Evolutionary conservation across 2,888 invertebrate species (phyloP).

Genomic region (Zeuzera pyrina): DNA sequence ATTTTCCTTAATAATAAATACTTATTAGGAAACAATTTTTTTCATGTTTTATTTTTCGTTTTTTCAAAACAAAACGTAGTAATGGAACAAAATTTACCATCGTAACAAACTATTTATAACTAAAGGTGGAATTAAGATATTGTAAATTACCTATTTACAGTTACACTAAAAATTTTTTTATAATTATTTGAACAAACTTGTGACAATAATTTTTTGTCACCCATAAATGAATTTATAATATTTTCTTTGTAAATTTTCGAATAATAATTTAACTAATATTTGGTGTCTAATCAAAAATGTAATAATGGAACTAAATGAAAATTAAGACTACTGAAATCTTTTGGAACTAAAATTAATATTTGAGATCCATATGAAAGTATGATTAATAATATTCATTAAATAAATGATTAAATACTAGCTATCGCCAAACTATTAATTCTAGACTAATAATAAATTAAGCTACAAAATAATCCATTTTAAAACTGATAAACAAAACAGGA

Average conservation of each 20-base stretch:
- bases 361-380: constrained; percentile 55
- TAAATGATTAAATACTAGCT: constrained; percentile 13
- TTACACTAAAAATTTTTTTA: constrained; percentile 25
- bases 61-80: constrained; percentile 41
- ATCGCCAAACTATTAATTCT: constrained; percentile 22
- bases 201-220: neutral
- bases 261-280: constrained; percentile 59
- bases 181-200: no score
- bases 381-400: constrained; percentile 25
- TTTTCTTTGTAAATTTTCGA: constrained; percentile 17
- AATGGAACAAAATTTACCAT: constrained; percentile 5
- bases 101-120: constrained; percentile 8
- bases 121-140: constrained; percentile 9
- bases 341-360: constrained; percentile 63
- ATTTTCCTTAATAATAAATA: constrained; percentile 31
- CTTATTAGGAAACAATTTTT: constrained; percentile 26
- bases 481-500: constrained; percentile 60
- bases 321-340: constrained; percentile 61
- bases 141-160: constrained; percentile 30
- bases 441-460: constrained; percentile 62
- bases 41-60: constrained; percentile 25
- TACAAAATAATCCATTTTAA: constrained; percentile 36
- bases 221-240: constrained; percentile 8
- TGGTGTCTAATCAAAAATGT: constrained; percentile 53
- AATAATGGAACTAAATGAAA: constrained; percentile 30